Percentiles rank a stretch among this genome's conserved stretches.
phyloP scores from a whole-genome alignment of 2,888 invertebrate genomes.

The Xanthia icteritia region DNA sequence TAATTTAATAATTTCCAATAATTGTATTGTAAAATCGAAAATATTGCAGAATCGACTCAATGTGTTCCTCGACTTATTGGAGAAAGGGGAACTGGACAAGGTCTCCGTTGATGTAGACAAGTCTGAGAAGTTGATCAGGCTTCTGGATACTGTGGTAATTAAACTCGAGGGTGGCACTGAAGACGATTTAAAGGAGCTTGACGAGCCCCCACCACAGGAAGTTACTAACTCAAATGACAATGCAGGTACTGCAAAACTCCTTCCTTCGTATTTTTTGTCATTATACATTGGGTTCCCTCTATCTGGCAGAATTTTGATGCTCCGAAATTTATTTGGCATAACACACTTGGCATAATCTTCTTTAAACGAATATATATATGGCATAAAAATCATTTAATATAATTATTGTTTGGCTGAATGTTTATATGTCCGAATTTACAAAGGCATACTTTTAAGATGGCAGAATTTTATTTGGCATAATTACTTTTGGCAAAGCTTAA shows the following conservation, averaged over 20 bases:
- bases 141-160: conserved; percentile 99
- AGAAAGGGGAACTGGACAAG: conserved; percentile 93
- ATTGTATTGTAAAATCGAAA: neutral
- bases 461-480: too few relatives aligned
- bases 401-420: too few relatives aligned
- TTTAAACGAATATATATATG: too few relatives aligned
- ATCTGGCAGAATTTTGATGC: too few relatives aligned
- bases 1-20: neutral
- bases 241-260: conserved; percentile 69
- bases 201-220: conserved; percentile 90
- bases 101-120: conserved; percentile 96
- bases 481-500: too few relatives aligned
- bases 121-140: conserved; percentile 94
- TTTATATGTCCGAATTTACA: too few relatives aligned
- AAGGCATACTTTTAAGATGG: too few relatives aligned
- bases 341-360: too few relatives aligned
- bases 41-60: conserved; percentile 94
- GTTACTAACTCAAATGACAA: conserved; percentile 76
- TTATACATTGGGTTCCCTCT: too few relatives aligned
- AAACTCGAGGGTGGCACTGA: conserved; percentile 98
- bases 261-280: neutral
- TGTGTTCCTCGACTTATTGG: conserved; percentile 96
- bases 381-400: too few relatives aligned
- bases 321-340: too few relatives aligned
- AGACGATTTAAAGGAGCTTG: conserved; percentile 96